Base-by-base conservation (phyloP, 2,113 vertebrate genomes). In the Emydocephalus ijimae region DNA sequence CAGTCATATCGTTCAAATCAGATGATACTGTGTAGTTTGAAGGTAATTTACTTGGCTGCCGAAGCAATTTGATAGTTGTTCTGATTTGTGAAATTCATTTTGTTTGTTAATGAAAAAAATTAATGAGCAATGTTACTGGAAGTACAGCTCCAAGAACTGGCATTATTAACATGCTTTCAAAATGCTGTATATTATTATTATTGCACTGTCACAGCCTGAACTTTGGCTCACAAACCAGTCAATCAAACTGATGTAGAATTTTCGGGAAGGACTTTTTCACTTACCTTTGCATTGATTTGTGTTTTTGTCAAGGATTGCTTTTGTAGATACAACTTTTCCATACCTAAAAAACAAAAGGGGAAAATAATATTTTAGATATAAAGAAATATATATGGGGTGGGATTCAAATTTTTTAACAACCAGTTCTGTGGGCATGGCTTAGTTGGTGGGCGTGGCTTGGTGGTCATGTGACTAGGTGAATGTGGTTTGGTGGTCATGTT, bases 221-320 rank as follows among this genome's bases (percentile, higher is more conserved):
- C 92, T 59, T 95, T 91, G 48, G 59, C 81, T 92, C 39, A 91
- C 92, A 95, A 69, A 92, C 48, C 59, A 91, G 90, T 95, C 91
- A 87, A 94, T 93, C 45, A 64, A 89, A 94, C 29, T 88, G 50
- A 93, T 23, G 94, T 95, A 85, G 90, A 93, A 88, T 90, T 94
- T 94, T 74, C 21, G 39, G 85, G 88, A 69, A 91, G 85, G 87
- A 90, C 6, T 45, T 89, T 88, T 95, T 88, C 93, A 97, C 98
- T 11, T 98, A 99, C 99, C 99, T 99, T 99, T 99, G 98, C 99
- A 99, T 95, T 99, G 99, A 98, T 99, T 99, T 91, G 99, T 99
- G 98, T 99, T 99, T 98, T 99, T 99, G 97, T 99, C 99, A 97
- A 99, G 98, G 96, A 99, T 99, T 97, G 99, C 99, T 98, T 99